These are phyloP conservation scores for Sinocyclocheilus anophthalmus DNA, from an alignment of 2,113 vertebrate genomes.

Conservation along the genomic window DNA sequence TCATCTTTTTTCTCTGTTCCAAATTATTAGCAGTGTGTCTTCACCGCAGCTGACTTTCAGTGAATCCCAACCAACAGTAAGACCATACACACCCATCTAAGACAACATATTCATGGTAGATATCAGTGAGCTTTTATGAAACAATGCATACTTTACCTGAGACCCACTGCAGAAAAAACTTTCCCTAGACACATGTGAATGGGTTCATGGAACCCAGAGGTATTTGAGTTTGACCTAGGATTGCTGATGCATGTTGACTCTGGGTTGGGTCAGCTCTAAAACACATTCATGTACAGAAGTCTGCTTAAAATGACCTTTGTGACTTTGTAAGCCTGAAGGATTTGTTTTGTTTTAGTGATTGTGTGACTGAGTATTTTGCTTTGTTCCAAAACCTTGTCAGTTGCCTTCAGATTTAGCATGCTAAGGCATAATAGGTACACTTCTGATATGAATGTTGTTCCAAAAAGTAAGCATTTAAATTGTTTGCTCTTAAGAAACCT, in stretches of 20 bases:
- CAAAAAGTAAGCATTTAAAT: background rate
- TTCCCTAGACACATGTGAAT: background rate
- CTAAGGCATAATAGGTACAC: background rate
- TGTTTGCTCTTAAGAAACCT: background rate
- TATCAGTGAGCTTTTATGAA: background rate
- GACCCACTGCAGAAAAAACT: slow-evolving; percentile 5
- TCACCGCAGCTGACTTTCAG: background rate
- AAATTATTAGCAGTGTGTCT: background rate
- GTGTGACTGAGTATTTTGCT: background rate
- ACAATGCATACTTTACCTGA: slow-evolving; percentile 23
- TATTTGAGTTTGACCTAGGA: slow-evolving; percentile 24
- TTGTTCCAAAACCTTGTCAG: slow-evolving; percentile 5
- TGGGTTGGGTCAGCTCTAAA: slow-evolving; percentile 32
- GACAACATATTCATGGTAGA: slow-evolving; percentile 26
- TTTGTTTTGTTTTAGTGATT: slow-evolving; percentile 6
- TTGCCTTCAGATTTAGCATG: background rate
- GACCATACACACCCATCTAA: slow-evolving; percentile 20
- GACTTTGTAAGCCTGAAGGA: background rate
- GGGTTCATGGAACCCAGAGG: background rate
- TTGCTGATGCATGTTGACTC: slow-evolving; percentile 34
- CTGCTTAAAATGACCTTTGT: slow-evolving; percentile 21
- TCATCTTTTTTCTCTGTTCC: too few relatives aligned
- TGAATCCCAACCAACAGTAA: slow-evolving; percentile 19
- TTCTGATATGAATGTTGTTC: background rate
- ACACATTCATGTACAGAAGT: slow-evolving; percentile 19